Evolutionary conservation across 1,140 invertebrate species (phyloP).

Genomic region (Lepidurus arcticus): DNA sequence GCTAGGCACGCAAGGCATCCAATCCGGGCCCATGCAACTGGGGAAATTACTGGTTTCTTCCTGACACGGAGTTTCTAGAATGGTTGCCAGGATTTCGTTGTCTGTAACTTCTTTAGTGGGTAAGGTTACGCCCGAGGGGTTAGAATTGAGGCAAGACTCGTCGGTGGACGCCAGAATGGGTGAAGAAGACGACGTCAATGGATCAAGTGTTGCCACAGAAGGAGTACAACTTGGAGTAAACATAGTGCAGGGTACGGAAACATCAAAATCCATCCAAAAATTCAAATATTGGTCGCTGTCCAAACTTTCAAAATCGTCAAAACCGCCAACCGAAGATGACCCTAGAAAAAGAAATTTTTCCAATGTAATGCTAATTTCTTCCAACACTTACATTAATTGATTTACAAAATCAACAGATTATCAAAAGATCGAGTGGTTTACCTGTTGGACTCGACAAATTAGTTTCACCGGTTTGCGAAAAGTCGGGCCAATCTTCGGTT

Average conservation of each 20-base stretch:
- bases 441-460: conserved; percentile 18
- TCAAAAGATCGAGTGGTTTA: neutral
- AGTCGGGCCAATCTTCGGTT: conserved; percentile 5
- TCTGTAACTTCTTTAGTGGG: neutral
- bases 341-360: neutral
- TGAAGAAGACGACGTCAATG: conserved; percentile 13
- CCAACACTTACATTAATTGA: no score
- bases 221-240: neutral
- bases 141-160: neutral
- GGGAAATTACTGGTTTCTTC: neutral
- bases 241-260: neutral
- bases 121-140: conserved; percentile 5
- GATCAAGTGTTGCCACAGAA: neutral
- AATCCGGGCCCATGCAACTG: neutral
- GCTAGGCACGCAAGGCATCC: neutral
- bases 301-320: conserved; percentile 15
- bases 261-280: conserved; percentile 22
- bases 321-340: conserved; percentile 20
- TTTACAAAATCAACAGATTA: neutral
- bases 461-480: conserved; percentile 8
- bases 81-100: neutral
- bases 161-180: conserved; percentile 6
- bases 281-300: conserved; percentile 13
- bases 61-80: neutral
- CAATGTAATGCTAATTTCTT: no score